These are phyloP conservation scores for Gallinago undulata DNA, from an alignment of 2,113 vertebrate genomes.

Conservation along the genomic window DNA sequence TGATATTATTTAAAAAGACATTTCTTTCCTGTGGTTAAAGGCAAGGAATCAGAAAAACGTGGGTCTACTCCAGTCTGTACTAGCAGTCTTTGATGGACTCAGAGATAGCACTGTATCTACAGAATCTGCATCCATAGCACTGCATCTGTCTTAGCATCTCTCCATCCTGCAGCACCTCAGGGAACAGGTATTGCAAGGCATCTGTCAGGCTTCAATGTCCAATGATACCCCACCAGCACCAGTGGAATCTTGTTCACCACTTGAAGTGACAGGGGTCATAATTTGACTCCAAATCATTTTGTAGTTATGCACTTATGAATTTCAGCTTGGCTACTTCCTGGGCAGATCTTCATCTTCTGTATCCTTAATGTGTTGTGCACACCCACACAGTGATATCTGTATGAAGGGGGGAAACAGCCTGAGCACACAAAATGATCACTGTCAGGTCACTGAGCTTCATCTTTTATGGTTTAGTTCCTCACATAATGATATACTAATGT, in stretches of 20 bases:
- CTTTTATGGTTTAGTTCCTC: background rate
- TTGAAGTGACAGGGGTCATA: background rate
- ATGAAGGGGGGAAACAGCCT: background rate
- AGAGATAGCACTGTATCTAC: background rate
- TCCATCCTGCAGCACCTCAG: background rate
- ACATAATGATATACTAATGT: background rate
- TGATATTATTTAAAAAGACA: slow-evolving; percentile 23
- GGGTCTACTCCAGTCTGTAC: background rate
- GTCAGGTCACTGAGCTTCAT: background rate
- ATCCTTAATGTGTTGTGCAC: background rate
- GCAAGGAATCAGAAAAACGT: background rate
- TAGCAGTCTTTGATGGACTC: background rate
- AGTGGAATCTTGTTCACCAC: background rate
- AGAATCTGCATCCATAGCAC: background rate
- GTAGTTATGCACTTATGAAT: background rate
- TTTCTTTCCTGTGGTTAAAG: slow-evolving; percentile 21
- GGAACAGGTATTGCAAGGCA: background rate
- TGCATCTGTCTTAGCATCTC: background rate
- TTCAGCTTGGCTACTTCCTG: background rate
- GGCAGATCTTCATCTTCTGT: background rate
- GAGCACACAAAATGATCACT: background rate
- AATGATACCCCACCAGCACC: background rate
- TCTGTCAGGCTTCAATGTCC: background rate
- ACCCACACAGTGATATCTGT: background rate
- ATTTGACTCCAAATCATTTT: background rate